Base-by-base conservation (phyloP, 2,888 invertebrate genomes). In the Euzophera pinguis region DNA sequence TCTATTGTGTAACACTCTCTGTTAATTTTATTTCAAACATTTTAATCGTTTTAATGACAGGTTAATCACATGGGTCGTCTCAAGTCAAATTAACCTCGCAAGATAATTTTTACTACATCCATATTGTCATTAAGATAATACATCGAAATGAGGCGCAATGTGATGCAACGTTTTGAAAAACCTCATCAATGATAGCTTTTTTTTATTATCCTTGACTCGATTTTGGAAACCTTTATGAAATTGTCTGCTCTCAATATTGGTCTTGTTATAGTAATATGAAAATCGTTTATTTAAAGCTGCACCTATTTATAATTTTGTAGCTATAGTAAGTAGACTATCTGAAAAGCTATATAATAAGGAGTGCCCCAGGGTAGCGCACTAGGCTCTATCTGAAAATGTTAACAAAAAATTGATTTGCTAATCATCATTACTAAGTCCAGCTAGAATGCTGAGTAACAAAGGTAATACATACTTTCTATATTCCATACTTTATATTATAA, bases 81-180 rank as follows among this genome's bases (percentile, higher is more conserved):
- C 34, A 32, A 16, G 32, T 16, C 34, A 45, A 14, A 45, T 34
- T 16, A 34, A 45, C 45, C 32, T 32, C n/a, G 5, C 14, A 10
- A 16, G 32, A 43, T 43, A 43, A 45, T 10, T 32, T 45, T 45
- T 45, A 45, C 45, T 45, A 32, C 45, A 34, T 34, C 45, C 32
- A 45, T 32, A 43, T 13, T 43, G 34, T 45, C 45, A 34, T 45
- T 45, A 45, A 45, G 45, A 34, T 45, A 34, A 45, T 16, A 34
- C 29, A 13, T 17, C 16, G 29, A 43, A 43, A 43, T 43, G 8
- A 7, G 13, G 8, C n/a, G 13, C 42, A 16, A 16, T n/a, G 29
- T 43, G 12, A 27, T 27, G 43, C 43, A 43, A 43, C 8, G 13
- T 43, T 43, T 29, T 43, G 27, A 13, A 29, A 43, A 43, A 29